These are phyloP conservation scores for Misgurnus mizolepis DNA, from an alignment of 2,113 vertebrate genomes.

Conservation along the genomic window DNA sequence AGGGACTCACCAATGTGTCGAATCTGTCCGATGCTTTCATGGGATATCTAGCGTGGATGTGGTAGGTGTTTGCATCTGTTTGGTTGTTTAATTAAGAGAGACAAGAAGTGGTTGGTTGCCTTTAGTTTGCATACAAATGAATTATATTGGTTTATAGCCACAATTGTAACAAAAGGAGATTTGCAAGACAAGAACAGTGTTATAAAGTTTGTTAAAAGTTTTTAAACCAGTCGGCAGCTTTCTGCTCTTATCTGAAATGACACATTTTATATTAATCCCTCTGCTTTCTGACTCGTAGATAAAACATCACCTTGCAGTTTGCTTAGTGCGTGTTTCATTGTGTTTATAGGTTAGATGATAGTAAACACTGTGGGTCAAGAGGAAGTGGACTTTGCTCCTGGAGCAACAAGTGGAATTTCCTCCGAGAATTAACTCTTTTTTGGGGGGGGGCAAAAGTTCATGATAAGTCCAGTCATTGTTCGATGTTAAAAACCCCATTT, in stretches of 20 bases:
- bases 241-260: background rate
- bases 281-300: background rate
- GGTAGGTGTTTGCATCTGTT: background rate
- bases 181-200: too few species aligned
- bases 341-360: background rate
- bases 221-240: background rate
- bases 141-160: background rate
- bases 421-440: background rate
- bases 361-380: background rate
- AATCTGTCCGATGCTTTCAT: background rate
- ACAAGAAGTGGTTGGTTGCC: background rate
- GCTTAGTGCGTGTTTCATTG: background rate
- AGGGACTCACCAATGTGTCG: background rate
- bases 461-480: background rate
- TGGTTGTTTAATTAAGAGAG: background rate
- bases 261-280: background rate
- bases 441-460: too few species aligned
- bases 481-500: background rate
- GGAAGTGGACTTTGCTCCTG: background rate
- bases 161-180: background rate
- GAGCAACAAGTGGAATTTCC: slow-evolving; percentile 4
- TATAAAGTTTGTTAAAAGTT: background rate
- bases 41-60: background rate
- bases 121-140: background rate
- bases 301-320: background rate